Evolutionary conservation across 2,113 vertebrate genomes (phyloP).

Genomic region (Cinclus cinclus): DNA sequence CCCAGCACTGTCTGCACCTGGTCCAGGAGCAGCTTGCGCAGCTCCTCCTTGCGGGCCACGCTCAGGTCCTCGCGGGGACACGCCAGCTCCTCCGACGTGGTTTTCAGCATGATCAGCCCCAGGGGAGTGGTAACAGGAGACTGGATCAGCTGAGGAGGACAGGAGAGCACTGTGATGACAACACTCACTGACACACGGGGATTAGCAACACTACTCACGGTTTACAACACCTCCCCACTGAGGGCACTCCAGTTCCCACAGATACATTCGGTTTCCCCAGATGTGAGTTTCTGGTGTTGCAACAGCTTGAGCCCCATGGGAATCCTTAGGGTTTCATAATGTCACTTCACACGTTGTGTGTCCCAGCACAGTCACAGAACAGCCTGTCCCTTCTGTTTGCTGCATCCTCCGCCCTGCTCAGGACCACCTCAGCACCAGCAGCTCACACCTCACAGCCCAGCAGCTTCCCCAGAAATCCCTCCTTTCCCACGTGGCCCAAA

Average conservation of each 20-base stretch:
- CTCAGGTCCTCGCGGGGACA: slow-evolving; percentile 96
- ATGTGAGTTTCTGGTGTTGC: rapidly evolving
- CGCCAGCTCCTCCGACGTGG: slow-evolving; percentile 94
- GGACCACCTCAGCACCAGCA: neutral
- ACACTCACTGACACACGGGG: neutral
- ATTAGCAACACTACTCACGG: neutral
- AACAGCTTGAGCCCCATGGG: neutral
- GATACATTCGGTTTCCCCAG: rapidly evolving
- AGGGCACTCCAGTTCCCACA: neutral
- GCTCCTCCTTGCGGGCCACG: slow-evolving; percentile 92
- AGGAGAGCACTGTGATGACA: rapidly evolving
- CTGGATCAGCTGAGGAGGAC: slow-evolving; percentile 86
- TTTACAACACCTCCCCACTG: rapidly evolving
- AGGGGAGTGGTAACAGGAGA: slow-evolving; percentile 88
- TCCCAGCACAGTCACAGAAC: neutral
- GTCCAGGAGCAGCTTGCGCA: slow-evolving; percentile 93
- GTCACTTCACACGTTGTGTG: neutral
- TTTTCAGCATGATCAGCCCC: slow-evolving; percentile 95
- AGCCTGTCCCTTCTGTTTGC: neutral
- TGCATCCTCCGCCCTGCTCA: neutral
- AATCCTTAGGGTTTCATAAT: neutral
- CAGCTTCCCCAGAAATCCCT: neutral
- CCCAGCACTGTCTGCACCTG: slow-evolving; percentile 94
- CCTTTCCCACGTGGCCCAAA: neutral
- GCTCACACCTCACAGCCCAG: neutral